phyloP scores from a whole-genome alignment of 2,797 vertebrate genomes.

The Eurystomus glaucurus region DNA sequence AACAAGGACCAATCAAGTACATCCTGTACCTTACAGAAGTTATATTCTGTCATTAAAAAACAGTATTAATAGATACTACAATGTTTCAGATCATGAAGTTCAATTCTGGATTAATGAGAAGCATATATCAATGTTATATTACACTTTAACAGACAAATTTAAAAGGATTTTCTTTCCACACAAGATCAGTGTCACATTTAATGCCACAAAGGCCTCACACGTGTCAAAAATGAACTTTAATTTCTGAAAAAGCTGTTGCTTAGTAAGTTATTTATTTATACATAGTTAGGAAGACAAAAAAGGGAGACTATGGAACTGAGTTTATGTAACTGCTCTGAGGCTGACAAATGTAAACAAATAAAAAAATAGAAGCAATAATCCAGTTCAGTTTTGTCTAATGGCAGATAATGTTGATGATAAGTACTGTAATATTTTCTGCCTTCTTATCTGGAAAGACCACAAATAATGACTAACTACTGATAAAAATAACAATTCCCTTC shows the following conservation, averaged over 20 bases:
- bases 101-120: slow-evolving; percentile 1
- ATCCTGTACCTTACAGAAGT: background rate
- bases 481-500: slow-evolving; percentile 4
- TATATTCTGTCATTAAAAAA: background rate
- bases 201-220: background rate
- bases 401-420: slow-evolving; percentile 53
- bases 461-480: slow-evolving; percentile 40
- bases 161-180: background rate
- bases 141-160: background rate
- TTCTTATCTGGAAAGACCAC: slow-evolving; percentile 59
- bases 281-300: background rate
- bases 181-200: background rate
- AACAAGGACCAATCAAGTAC: background rate
- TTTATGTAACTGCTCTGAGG: background rate
- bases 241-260: background rate
- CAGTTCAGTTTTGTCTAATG: slow-evolving; percentile 55
- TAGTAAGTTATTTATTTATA: background rate
- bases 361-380: slow-evolving; percentile 13
- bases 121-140: background rate
- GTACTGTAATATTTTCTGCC: slow-evolving; percentile 8
- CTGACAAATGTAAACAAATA: slow-evolving; percentile 60
- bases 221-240: background rate
- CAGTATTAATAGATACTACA: background rate
- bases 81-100: slow-evolving; percentile 15
- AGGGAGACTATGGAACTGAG: background rate